A percentile compares a stretch with the other conserved stretches of the same genome.
Evolutionary conservation across 2,888 invertebrate genomes (phyloP).

Genomic region (Acanthosepion esculentum): DNA sequence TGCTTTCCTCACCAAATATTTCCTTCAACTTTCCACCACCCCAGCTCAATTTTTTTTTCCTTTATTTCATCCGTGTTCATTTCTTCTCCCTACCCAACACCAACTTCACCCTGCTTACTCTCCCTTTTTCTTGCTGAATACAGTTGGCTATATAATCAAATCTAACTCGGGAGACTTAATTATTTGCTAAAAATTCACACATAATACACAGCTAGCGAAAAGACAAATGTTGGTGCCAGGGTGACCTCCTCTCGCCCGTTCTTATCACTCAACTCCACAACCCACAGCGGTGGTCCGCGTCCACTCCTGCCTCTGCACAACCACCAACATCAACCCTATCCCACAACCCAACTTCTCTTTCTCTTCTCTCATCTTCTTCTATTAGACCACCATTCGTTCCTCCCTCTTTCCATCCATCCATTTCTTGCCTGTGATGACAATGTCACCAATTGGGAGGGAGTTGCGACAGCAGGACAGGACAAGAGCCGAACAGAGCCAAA

Average conservation of each 20-base stretch:
- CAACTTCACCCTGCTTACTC: not conserved
- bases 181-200: conserved; percentile 33
- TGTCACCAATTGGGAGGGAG: not conserved
- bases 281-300: not conserved
- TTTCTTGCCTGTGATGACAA: conserved; percentile 33
- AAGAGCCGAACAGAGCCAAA: not conserved
- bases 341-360: not conserved
- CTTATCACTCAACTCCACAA: conserved; percentile 8
- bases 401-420: not conserved
- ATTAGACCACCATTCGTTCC: not conserved
- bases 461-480: not conserved
- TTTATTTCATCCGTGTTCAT: not conserved
- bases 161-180: conserved; percentile 23
- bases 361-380: not conserved
- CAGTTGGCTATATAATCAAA: conserved; percentile 33
- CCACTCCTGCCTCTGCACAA: conserved; percentile 10
- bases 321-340: not conserved
- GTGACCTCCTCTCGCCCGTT: conserved; percentile 8
- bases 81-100: not conserved
- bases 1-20: not conserved
- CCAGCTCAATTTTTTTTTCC: not conserved
- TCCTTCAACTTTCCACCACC: not conserved
- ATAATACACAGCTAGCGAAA: conserved; percentile 23
- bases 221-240: conserved; percentile 20
- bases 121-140: not conserved